A percentile compares a stretch with the other conserved stretches of the same genome.
Evolutionary conservation across 1,140 invertebrate genomes (phyloP).

Genomic region (Sarcophaga peregrina): DNA sequence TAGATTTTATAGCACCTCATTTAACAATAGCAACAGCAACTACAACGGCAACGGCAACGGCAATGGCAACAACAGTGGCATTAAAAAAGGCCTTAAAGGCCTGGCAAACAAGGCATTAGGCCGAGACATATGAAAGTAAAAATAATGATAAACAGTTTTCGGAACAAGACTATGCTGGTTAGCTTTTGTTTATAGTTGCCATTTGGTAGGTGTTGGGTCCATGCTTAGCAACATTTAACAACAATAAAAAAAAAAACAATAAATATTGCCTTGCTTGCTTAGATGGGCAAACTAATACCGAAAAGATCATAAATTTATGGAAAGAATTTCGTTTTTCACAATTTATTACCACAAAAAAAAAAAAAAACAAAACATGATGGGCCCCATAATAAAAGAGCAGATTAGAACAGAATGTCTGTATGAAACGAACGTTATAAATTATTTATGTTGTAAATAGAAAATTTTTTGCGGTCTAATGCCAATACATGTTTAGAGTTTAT

Average conservation of each 20-base stretch:
- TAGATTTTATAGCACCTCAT: background rate
- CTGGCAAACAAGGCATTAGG: background rate
- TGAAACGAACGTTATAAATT: conserved; percentile 9
- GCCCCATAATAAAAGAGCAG: background rate
- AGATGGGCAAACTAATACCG: background rate
- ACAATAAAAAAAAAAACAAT: background rate
- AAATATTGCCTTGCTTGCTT: background rate
- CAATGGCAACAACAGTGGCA: background rate
- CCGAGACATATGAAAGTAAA: background rate
- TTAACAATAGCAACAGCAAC: background rate
- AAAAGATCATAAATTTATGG: conserved; percentile 30
- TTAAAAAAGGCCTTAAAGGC: background rate
- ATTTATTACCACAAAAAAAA: conserved; percentile 11
- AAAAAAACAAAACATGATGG: background rate
- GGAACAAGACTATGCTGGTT: background rate
- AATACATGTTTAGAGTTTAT: background rate
- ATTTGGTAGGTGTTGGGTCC: background rate
- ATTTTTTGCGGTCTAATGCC: conserved; percentile 14
- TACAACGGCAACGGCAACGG: background rate
- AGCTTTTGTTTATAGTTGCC: background rate
- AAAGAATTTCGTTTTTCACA: conserved; percentile 19
- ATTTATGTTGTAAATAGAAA: conserved; percentile 36
- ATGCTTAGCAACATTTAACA: background rate
- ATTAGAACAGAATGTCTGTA: background rate
- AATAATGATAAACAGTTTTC: background rate